A percentile compares a stretch with the other conserved stretches of the same genome.
Conservation (phyloP, 1,140 invertebrate genomes). For the Spodoptera litura region DNA sequence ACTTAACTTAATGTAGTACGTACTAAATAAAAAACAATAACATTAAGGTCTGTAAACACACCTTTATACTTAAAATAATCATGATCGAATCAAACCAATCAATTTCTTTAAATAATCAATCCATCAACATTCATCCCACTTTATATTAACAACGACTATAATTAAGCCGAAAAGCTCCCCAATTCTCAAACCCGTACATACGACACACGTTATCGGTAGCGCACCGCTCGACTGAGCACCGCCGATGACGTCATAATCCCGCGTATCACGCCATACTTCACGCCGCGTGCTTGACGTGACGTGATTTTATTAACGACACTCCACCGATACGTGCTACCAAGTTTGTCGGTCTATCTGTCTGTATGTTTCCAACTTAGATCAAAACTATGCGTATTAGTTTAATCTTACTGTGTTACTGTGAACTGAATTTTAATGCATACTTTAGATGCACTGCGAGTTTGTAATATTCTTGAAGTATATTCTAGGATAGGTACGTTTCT, state of each 20-base stretch:
- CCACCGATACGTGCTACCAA: conserved; percentile 3
- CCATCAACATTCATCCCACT: too few species aligned
- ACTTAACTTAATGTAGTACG: too few species aligned
- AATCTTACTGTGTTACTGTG: conserved; percentile 3
- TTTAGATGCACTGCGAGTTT: neutral
- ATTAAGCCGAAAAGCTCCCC: neutral
- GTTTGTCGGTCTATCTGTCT: conserved; percentile 27
- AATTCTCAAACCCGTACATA: neutral
- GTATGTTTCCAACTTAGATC: conserved; percentile 13
- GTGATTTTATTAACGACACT: conserved; percentile 49
- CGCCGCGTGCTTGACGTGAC: conserved; percentile 43
- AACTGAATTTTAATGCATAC: conserved; percentile 1
- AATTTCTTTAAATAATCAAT: too few species aligned
- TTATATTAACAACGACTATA: too few species aligned
- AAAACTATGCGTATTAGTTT: conserved; percentile 17
- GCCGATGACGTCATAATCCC: conserved; percentile 47
- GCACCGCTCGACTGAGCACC: conserved; percentile 42
- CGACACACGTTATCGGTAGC: conserved; percentile 34
- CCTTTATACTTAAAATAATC: too few species aligned
- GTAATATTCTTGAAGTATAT: neutral
- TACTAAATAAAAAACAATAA: too few species aligned
- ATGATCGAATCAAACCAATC: too few species aligned
- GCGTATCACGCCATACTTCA: conserved; percentile 46
- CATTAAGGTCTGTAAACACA: too few species aligned
- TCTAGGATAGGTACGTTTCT: neutral